Evolutionary conservation across 2,888 invertebrate species (phyloP).

Genomic region (Nephrotoma appendiculata): DNA sequence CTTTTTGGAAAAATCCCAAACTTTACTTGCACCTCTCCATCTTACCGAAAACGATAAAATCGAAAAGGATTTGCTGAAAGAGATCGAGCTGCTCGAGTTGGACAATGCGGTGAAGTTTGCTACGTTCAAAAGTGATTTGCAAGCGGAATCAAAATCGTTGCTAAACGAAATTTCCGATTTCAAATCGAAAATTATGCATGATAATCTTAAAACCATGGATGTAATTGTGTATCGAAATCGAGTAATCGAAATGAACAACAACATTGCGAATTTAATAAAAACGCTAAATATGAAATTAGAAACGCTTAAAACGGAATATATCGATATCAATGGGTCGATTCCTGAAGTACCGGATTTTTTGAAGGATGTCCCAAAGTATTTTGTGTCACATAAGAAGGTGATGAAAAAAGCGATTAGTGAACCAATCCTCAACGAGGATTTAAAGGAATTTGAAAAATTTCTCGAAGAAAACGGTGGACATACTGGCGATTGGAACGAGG

Average conservation of each 20-base stretch:
- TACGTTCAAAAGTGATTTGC: neutral
- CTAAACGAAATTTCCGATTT: neutral
- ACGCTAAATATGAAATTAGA: neutral
- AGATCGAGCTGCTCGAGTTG: neutral
- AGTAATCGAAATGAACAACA: neutral
- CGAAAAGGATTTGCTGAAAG: slow-evolving; percentile 1
- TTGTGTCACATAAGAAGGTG: neutral
- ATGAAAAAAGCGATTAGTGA: neutral
- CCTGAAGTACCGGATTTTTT: neutral
- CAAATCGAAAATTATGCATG: neutral
- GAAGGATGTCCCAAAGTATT: neutral
- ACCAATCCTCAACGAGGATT: slow-evolving; percentile 24
- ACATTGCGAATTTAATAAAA: neutral
- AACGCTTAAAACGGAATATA: neutral
- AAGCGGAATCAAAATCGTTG: neutral
- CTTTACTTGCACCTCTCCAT: neutral
- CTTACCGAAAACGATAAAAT: neutral
- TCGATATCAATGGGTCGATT: neutral
- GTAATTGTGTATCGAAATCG: neutral
- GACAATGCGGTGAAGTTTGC: neutral
- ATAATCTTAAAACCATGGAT: neutral
- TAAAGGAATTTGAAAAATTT: slow-evolving; percentile 40
- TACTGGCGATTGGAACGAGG: slow-evolving; percentile 41
- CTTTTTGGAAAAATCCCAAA: slow-evolving; percentile 29
- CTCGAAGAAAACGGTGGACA: slow-evolving; percentile 35